Conservation (phyloP, 2,888 invertebrate genomes). For the Philopedon plagiatum region DNA sequence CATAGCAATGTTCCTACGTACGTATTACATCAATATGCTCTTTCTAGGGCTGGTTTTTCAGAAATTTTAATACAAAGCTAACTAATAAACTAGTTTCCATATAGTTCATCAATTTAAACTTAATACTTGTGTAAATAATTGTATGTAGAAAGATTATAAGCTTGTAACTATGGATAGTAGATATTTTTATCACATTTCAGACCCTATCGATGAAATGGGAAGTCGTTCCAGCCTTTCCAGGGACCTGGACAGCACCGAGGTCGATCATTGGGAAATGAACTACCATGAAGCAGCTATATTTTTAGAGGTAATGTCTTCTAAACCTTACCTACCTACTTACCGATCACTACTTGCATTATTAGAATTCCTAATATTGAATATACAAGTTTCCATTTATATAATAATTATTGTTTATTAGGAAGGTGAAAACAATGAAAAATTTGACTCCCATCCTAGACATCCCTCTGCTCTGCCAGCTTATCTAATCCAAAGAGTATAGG, state of each 20-base stretch:
- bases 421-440: conserved; percentile 92
- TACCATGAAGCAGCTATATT: conserved; percentile 92
- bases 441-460: conserved; percentile 88
- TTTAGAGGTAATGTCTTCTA: conserved; percentile 87
- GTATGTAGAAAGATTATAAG: background rate
- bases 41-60: background rate
- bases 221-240: conserved; percentile 75
- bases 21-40: background rate
- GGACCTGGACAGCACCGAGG: conserved; percentile 69
- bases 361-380: no score
- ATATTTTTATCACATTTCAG: conserved; percentile 55
- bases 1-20: conserved; percentile 36
- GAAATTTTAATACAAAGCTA: background rate
- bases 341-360: no score
- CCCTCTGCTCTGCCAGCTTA: conserved; percentile 89
- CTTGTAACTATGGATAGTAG: background rate
- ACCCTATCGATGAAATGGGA: conserved; percentile 74
- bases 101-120: background rate
- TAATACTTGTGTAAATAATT: background rate
- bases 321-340: no score
- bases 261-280: conserved; percentile 89
- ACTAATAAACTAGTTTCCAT: background rate
- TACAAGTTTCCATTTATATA: no score
- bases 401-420: no score
- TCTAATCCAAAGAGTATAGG: conserved; percentile 69